phyloP scores from a whole-genome alignment of 2,113 vertebrate species.

The Prionailurus viverrinus region DNA sequence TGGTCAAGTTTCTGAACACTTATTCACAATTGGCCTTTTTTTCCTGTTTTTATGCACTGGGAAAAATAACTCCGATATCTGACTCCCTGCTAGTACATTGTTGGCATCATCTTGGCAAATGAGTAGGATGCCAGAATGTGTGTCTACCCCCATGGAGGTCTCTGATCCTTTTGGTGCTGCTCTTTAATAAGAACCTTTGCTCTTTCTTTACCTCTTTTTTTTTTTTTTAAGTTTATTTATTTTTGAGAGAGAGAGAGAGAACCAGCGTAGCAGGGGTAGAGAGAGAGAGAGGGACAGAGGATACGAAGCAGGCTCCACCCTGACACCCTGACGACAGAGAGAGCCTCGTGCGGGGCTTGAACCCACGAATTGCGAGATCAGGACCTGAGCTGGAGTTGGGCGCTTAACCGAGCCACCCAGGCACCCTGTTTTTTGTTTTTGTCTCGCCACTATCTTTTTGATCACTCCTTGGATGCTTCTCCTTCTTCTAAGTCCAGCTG shows the following conservation, averaged over 20 bases:
- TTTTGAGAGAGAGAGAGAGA: too few species aligned
- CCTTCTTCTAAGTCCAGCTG: neutral
- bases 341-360: too few species aligned
- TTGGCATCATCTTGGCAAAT: neutral
- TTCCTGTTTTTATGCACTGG: neutral
- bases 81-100: too few species aligned
- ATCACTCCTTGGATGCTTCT: neutral
- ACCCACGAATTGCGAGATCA: too few species aligned
- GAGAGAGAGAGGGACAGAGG: too few species aligned
- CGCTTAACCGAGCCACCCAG: too few species aligned
- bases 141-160: accelerated
- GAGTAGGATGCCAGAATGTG: too few species aligned
- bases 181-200: neutral
- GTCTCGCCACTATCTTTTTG: neutral
- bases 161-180: neutral
- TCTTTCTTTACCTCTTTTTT: neutral
- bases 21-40: neutral
- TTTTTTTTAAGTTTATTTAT: neutral
- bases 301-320: too few species aligned
- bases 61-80: neutral
- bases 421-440: neutral
- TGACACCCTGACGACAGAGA: too few species aligned
- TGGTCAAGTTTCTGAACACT: neutral
- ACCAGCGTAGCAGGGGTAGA: too few species aligned
- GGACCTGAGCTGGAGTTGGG: too few species aligned